Evolutionary conservation across 1,140 invertebrate species (phyloP).

Genomic region (Pseudobourletiella spinata): DNA sequence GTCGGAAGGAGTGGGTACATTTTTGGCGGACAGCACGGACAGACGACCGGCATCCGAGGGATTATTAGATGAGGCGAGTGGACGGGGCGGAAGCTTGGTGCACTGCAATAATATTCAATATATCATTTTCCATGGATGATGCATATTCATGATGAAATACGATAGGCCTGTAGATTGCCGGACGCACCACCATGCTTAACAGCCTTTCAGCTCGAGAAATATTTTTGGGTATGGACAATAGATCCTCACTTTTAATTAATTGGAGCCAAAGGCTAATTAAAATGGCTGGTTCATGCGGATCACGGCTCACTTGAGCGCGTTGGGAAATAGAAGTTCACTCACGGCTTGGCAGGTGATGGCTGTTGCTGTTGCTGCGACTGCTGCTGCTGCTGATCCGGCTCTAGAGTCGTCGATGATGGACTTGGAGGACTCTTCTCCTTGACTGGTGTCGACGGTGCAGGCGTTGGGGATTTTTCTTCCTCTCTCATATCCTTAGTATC

Average conservation of each 20-base stretch:
- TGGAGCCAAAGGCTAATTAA: no score
- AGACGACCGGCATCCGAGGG: slow-evolving; percentile 3
- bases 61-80: slow-evolving; percentile 10
- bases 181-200: no score
- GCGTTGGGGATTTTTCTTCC: slow-evolving; percentile 10
- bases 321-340: no score
- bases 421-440: slow-evolving; percentile 12
- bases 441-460: background rate
- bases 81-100: slow-evolving; percentile 24
- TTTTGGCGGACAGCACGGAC: slow-evolving; percentile 19
- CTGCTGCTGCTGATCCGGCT: slow-evolving; percentile 1
- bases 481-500: background rate
- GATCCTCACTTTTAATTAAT: no score
- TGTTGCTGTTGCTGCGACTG: no score
- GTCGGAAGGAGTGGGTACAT: slow-evolving; percentile 12
- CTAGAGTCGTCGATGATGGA: slow-evolving; percentile 14
- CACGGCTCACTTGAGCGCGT: no score
- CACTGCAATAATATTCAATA: background rate
- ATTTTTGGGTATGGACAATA: no score
- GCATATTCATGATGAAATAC: no score
- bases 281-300: no score
- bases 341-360: slow-evolving; percentile 8
- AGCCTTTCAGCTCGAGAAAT: no score
- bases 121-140: no score
- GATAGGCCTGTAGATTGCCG: no score